Percentiles rank a stretch among this genome's conserved stretches.
Evolutionary conservation across 2,797 vertebrate genomes (phyloP).

Genomic region (Anguilla obscura): DNA sequence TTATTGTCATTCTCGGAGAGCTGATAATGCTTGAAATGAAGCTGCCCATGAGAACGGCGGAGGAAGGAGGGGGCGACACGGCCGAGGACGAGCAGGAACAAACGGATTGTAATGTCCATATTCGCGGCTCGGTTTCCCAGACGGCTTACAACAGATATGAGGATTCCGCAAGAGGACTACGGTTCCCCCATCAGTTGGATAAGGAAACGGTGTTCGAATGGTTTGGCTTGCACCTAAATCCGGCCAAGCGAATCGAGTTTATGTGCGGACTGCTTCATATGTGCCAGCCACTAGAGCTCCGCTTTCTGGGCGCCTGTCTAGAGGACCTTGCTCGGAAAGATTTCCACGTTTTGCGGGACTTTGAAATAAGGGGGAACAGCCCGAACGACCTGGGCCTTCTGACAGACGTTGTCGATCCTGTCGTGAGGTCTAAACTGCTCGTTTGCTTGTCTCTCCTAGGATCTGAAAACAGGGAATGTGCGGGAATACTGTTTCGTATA

Average conservation of each 20-base stretch:
- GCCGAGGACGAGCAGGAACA: constrained; percentile 63
- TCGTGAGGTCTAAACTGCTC: constrained; percentile 83
- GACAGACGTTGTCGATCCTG: constrained; percentile 80
- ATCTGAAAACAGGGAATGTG: constrained; percentile 90
- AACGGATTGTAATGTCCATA: constrained; percentile 54
- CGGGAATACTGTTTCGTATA: constrained; percentile 83
- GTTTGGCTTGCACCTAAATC: constrained; percentile 86
- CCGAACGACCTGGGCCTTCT: constrained; percentile 63
- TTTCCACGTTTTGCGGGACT: constrained; percentile 82
- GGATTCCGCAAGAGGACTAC: constrained; percentile 22
- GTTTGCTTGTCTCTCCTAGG: constrained; percentile 87
- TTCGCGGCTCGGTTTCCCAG: constrained; percentile 53
- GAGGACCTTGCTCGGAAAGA: constrained; percentile 86
- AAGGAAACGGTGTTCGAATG: constrained; percentile 89
- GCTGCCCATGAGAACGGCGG: constrained; percentile 79
- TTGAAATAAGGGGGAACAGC: constrained; percentile 81
- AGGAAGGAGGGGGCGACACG: constrained; percentile 67
- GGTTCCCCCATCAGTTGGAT: constrained; percentile 59
- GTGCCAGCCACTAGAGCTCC: constrained; percentile 89
- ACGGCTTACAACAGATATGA: constrained; percentile 43
- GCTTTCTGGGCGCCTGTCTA: constrained; percentile 84
- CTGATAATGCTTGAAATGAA: constrained; percentile 90
- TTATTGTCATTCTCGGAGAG: constrained; percentile 56
- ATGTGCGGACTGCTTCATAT: constrained; percentile 91
- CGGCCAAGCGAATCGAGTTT: constrained; percentile 87